These are phyloP conservation scores for Leptopilina drosophilae DNA, from an alignment of 2,888 invertebrate species.

Conservation along the genomic window DNA sequence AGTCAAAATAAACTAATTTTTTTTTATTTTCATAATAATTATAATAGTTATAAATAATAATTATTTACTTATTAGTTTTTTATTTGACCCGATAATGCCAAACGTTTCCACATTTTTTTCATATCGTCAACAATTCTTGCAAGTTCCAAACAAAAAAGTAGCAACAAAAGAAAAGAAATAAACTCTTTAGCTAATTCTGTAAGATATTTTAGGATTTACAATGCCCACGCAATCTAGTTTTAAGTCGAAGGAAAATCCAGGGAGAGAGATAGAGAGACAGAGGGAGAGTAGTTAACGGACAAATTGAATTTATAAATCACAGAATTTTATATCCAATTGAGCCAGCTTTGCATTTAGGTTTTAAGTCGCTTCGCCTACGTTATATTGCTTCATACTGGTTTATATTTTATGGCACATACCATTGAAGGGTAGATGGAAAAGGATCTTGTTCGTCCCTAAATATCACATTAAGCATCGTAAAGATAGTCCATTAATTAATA, in stretches of 20 bases:
- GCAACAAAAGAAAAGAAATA: too few relatives aligned
- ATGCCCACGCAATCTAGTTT: constrained; percentile 27
- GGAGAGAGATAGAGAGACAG: too few relatives aligned
- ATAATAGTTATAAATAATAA: too few relatives aligned
- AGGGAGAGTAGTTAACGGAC: constrained; percentile 41
- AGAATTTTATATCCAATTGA: constrained; percentile 68
- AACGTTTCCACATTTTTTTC: too few relatives aligned
- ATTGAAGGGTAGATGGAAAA: constrained; percentile 7
- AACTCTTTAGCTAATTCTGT: background rate
- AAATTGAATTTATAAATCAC: constrained; percentile 69
- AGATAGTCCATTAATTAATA: constrained; percentile 14
- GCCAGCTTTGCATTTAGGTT: constrained; percentile 61
- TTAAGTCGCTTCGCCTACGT: constrained; percentile 49
- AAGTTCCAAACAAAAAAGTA: too few relatives aligned
- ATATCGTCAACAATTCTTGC: too few relatives aligned
- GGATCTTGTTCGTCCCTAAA: constrained; percentile 18
- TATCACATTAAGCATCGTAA: constrained; percentile 26
- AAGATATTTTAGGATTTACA: constrained; percentile 22
- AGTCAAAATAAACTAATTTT: too few relatives aligned
- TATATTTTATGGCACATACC: constrained; percentile 42
- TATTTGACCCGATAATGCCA: too few relatives aligned
- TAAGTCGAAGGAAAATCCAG: constrained; percentile 16
- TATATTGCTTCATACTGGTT: constrained; percentile 42
- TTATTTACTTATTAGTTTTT: too few relatives aligned
- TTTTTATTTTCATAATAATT: too few relatives aligned